Evolutionary conservation across 2,888 invertebrate species (phyloP), one percentile per base, ranked within the genome.

Genomic region (Poecilobothrus nobilitatus): DNA sequence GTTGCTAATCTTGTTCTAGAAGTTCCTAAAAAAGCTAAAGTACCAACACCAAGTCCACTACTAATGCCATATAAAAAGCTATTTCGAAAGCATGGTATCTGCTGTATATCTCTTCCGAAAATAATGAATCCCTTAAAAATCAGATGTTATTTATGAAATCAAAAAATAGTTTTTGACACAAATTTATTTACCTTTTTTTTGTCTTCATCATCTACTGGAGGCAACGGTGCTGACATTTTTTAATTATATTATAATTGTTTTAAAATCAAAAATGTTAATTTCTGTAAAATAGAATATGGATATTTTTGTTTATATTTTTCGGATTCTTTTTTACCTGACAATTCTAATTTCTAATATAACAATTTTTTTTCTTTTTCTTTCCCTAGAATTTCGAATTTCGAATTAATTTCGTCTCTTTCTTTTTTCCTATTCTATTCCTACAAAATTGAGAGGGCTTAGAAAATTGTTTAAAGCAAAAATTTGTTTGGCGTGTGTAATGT

Each of bases 61-160:
- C 85, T 80, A 67, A 92, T 86, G 12, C 92, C 92, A 79, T 89
- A 89, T 0, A 93, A 77, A 76, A 90, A 89, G 77, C 91, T 91
- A 75, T 87, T 88, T 71, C 91, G 85, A 78, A 92, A 92, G 80
- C 94, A 94, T 0, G 92, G 92, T 70, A 93, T 89, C 81, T 89
- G 85, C 0, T 89, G 83, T 27, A 92, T 78, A 80, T 92, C 89
- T 73, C 87, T 84, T 12, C 91, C 91, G 79, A 91, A 91, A 67
- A 91, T 74, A 15, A 84, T 77, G 8, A 89, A 73, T 44, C 85
- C 82, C 87, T 89, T 80, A 12, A 12, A 53, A 53, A 53, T 18
- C 3, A 18, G 18, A n/a, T n/a, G n/a, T n/a, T 8, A 37, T 37
- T 8, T 37, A 15, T 41, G 41, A 68, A 82, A 82, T 66, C 71